Conservation (phyloP, 1,140 invertebrate species). For the Zaprionus tsacasi region DNA sequence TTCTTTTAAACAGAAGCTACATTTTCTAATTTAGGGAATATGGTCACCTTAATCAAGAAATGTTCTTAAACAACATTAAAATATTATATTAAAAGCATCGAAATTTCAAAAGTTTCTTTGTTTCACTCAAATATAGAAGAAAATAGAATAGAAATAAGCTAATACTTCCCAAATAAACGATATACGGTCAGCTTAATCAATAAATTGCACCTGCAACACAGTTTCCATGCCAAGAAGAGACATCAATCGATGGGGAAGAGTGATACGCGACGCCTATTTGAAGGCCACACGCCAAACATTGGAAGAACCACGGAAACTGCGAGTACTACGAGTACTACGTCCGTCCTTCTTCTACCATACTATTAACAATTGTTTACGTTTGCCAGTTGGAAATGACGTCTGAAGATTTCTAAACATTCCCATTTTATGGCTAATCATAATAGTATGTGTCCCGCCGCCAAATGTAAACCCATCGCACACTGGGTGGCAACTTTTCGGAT, state of each 20-base stretch:
- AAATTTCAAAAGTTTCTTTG: too few relatives aligned
- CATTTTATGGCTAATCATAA: conserved; percentile 66
- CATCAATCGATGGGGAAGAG: background rate
- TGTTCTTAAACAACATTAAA: too few relatives aligned
- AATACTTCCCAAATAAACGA: too few relatives aligned
- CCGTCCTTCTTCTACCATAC: background rate
- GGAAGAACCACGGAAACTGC: background rate
- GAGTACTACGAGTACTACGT: background rate
- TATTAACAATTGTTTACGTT: conserved; percentile 54
- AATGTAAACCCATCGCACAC: conserved; percentile 43
- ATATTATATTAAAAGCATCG: too few relatives aligned
- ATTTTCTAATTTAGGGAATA: too few relatives aligned
- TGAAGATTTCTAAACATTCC: conserved; percentile 78
- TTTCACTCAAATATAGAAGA: too few relatives aligned
- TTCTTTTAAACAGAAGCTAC: too few relatives aligned
- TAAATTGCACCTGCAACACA: too few relatives aligned
- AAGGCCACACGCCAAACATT: background rate
- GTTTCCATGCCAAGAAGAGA: background rate
- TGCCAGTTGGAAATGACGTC: conserved; percentile 43
- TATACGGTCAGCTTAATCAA: too few relatives aligned
- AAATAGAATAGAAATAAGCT: too few relatives aligned
- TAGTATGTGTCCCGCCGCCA: conserved; percentile 20
- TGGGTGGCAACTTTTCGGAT: conserved; percentile 71
- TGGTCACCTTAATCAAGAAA: too few relatives aligned
- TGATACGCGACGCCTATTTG: background rate